Base-by-base conservation (phyloP, 2,113 vertebrate species). In the Seriola rivoliana region DNA sequence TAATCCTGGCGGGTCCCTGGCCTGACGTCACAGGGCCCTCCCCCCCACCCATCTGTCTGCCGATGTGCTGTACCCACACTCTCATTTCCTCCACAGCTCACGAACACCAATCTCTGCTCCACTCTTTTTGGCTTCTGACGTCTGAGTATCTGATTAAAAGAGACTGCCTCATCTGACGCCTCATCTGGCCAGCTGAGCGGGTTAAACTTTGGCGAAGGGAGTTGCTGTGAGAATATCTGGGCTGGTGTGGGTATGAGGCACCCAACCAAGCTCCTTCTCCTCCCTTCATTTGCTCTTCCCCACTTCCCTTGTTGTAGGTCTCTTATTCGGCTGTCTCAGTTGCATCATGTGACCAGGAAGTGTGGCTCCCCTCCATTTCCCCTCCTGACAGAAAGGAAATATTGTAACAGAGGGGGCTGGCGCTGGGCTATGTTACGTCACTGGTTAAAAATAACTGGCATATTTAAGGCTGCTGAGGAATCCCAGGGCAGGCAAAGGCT, bases 391-490 rank as follows among this genome's bases (percentile, higher is more conserved):
- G 86, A 97, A 96, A 96, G 96, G 97, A 97, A 98, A 98, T 96
- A 97, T 97, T 97, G 96, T 96, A 91, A 93, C 48, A 78, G 86
- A 92, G 96, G 96, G 96, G 97, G 97, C 95, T 81, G 97, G 96
- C 92, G 92, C 93, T 90, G 91, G 13, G 55, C 86, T 0, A 93
- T 92, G 94, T 97, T 97, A 99, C 97, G 97, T 97, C 94, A 95
- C 82, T 59, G 95, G 97, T 97, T 99, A 99, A 99, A 99, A 99
- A 99, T 99, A 99, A 98, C 97, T 88, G 85, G 94, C 95, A 99
- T 99, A 99, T 99, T 99, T 99, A 99, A 99, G 96, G 96, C 95
- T 21, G 97, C 91, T 82, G 95, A 96, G 97, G 97, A 98, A 98
- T 98, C 98, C 97, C 98, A 95, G 94, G 62, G 52, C 95, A 97